Evolutionary conservation across 92 coral and sea anemone species (phyloP).

Genomic region (Zoanthus gigantus): DNA sequence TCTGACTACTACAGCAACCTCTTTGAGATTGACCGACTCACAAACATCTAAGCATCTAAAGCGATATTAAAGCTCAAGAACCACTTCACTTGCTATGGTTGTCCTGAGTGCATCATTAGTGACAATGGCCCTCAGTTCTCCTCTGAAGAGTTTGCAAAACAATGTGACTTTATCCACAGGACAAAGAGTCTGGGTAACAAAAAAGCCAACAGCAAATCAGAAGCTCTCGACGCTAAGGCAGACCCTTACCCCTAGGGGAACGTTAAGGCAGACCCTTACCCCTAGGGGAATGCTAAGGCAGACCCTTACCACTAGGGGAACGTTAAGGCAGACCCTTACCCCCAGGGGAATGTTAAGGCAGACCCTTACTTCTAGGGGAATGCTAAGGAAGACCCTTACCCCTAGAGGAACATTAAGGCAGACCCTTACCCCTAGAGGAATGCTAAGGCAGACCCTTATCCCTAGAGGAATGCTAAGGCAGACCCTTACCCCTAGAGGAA

Average conservation of each 20-base stretch:
- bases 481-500: no score
- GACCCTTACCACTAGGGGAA: no score
- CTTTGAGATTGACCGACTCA: slow-evolving; percentile 41
- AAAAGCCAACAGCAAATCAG: slow-evolving; percentile 58
- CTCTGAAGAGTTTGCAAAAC: slow-evolving; percentile 21
- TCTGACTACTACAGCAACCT: slow-evolving; percentile 61
- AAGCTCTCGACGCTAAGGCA: slow-evolving; percentile 39
- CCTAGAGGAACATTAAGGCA: no score
- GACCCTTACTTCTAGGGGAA: slow-evolving; percentile 41
- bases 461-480: no score
- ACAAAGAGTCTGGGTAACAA: slow-evolving; percentile 59
- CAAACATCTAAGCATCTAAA: no score
- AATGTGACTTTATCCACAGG: slow-evolving; percentile 56
- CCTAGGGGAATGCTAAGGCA: no score
- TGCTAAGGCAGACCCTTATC: no score
- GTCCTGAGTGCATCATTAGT: slow-evolving; percentile 37
- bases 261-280: no score
- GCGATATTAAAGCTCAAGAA: slow-evolving; percentile 30
- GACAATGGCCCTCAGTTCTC: slow-evolving; percentile 67
- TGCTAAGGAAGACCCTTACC: slow-evolving; percentile 18
- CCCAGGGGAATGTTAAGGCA: background rate
- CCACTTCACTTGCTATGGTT: slow-evolving; percentile 58
- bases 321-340: no score
- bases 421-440: no score
- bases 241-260: no score